Conservation (phyloP, 2,113 vertebrate genomes). For the Perca fluviatilis region DNA sequence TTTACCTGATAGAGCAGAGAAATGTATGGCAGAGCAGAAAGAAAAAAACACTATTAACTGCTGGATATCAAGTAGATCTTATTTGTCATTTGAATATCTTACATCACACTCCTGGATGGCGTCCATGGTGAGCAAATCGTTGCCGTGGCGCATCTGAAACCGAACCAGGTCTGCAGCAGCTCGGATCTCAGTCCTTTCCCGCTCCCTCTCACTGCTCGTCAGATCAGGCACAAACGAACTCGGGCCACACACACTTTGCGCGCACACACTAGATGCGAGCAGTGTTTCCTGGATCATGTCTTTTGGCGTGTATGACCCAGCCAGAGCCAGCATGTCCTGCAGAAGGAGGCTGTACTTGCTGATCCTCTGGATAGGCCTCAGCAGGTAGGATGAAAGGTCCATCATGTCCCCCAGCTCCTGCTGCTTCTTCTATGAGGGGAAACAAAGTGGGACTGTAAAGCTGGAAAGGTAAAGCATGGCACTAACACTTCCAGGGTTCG, state of each 20-base stretch:
- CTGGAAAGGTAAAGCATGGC: not conserved
- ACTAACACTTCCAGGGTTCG: not conserved
- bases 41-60: not conserved
- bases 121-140: conserved; percentile 87
- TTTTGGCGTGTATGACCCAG: conserved; percentile 53
- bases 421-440: conserved; percentile 80
- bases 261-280: conserved; percentile 8
- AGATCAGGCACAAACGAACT: conserved; percentile 48
- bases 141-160: conserved; percentile 86
- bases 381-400: conserved; percentile 86
- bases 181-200: conserved; percentile 78
- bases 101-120: conserved; percentile 88
- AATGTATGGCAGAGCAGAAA: not conserved
- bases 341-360: conserved; percentile 87
- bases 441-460: not conserved
- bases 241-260: conserved; percentile 31
- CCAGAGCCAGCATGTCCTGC: conserved; percentile 81
- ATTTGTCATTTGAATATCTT: conserved; percentile 42
- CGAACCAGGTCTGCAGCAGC: conserved; percentile 81
- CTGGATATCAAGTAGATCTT: not conserved
- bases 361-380: conserved; percentile 88
- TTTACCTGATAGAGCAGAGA: conserved; percentile 77
- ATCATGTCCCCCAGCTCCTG: conserved; percentile 84
- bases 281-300: conserved; percentile 44
- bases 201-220: conserved; percentile 57